phyloP scores from a whole-genome alignment of 1,140 invertebrate genomes.

The Lasioglossum albipes region DNA sequence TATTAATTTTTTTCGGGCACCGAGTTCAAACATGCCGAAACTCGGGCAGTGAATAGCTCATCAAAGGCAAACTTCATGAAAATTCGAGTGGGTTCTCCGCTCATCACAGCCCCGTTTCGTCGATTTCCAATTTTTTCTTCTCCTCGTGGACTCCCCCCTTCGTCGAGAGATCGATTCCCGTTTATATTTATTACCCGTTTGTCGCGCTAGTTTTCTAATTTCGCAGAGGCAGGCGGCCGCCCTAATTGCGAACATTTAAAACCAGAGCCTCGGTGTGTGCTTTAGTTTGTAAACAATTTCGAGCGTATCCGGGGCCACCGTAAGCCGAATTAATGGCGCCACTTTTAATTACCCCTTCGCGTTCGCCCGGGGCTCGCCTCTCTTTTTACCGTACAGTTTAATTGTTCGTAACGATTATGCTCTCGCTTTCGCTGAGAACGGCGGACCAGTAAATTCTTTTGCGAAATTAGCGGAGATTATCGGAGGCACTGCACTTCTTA shows the following conservation, averaged over 20 bases:
- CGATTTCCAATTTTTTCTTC: neutral
- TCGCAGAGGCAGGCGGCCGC: neutral
- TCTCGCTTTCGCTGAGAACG: too few relatives aligned
- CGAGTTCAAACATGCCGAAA: conserved; percentile 21
- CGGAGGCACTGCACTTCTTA: too few relatives aligned
- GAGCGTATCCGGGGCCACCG: conserved; percentile 22
- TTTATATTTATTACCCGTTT: conserved; percentile 34
- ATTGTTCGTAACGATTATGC: conserved; percentile 36
- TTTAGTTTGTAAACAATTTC: conserved; percentile 59
- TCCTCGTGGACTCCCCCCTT: too few relatives aligned
- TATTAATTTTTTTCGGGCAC: conserved; percentile 22
- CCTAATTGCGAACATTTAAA: conserved; percentile 43
- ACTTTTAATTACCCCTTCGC: conserved; percentile 53
- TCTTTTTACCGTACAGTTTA: conserved; percentile 1
- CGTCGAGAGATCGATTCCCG: conserved; percentile 2
- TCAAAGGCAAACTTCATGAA: conserved; percentile 23
- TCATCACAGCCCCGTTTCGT: neutral
- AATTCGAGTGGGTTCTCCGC: conserved; percentile 23
- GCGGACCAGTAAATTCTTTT: too few relatives aligned
- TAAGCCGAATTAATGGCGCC: conserved; percentile 45
- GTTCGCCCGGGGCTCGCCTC: neutral
- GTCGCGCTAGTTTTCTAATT: conserved; percentile 32
- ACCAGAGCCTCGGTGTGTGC: neutral
- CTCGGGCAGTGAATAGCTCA: neutral
- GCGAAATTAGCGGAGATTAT: too few relatives aligned